These are phyloP conservation scores for Actenoides hombroni DNA, from an alignment of 2,113 vertebrate genomes.

Conservation along the genomic window DNA sequence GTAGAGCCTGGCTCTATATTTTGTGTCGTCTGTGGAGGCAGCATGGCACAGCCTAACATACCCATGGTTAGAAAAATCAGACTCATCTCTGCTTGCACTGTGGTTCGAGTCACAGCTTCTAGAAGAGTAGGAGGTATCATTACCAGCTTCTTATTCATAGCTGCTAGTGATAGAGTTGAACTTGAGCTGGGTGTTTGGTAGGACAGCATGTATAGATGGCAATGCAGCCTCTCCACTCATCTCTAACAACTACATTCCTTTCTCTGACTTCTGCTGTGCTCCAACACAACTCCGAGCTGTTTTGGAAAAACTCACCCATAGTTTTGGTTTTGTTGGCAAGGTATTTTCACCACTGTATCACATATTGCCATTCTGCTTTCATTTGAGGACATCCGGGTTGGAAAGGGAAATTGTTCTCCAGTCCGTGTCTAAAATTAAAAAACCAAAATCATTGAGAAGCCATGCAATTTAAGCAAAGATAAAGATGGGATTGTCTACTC, in stretches of 20 bases:
- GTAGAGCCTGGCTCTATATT: background rate
- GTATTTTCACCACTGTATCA: background rate
- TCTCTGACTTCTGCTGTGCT: background rate
- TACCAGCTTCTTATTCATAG: background rate
- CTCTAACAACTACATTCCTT: background rate
- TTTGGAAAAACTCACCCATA: background rate
- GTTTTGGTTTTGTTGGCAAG: background rate
- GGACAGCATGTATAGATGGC: rapidly evolving
- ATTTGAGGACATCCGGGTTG: background rate
- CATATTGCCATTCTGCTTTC: background rate
- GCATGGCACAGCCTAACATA: background rate
- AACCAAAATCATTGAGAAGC: background rate
- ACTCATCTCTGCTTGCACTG: background rate
- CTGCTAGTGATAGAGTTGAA: background rate
- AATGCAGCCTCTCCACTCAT: background rate
- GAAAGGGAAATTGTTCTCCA: background rate
- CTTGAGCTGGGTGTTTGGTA: background rate
- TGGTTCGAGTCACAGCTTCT: background rate
- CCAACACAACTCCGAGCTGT: background rate
- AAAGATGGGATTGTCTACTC: background rate
- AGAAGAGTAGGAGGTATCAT: background rate
- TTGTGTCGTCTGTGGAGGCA: background rate
- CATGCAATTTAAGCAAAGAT: background rate
- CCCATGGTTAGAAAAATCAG: background rate
- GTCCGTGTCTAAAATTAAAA: background rate